Evolutionary conservation across 2,797 vertebrate species (phyloP), one percentile per base, ranked within the genome.

Genomic region (Phalloptychus januarius): DNA sequence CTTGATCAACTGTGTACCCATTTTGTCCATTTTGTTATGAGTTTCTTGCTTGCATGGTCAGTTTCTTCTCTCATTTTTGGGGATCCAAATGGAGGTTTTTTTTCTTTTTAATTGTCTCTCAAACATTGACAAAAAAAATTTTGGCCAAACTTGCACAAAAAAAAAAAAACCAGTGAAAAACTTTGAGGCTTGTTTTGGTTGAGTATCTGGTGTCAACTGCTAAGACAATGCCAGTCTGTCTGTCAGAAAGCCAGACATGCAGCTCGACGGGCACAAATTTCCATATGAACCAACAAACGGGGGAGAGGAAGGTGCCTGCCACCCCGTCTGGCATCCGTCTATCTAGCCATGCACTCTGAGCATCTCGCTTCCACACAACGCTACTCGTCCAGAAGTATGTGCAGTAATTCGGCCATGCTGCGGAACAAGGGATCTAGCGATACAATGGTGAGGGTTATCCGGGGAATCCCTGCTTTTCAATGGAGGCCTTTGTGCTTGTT

Each of bases 391-490:
- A 83, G 81, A 91, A 86, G 79, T 88, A 88, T 94, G 90, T 87
- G 88, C 72, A 78, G 87, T 90, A 83, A 86, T 88, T 89, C 50
- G 79, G 80, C 90, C 82, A 78, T 0, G 69, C 86, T 87, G 87
- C 82, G 85, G 89, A 91, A 90, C 88, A 82, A 61, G 85, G 76
- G 90, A 84, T 93, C 83, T 80, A 80, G 65, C 76, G 84, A 82
- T 45, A 95, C 92, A 94, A 94, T 88, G 75, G 84, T 2, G 0
- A 74, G 86, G 89, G 81, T 93, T 87, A 94, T 91, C 85, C 82
- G 67, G 92, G 91, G 90, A 92, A 92, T 93, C 87, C 88, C 79
- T 18, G 80, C 80, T 83, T 88, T 88, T 91, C 92, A 93, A 83
- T 89, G 61, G 81, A 79, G 50, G 71, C 83, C 86, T 91, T 94